Percentiles rank a stretch among this genome's conserved stretches.
Conservation (phyloP, 1,140 invertebrate genomes). For the Dysdera silvatica region DNA sequence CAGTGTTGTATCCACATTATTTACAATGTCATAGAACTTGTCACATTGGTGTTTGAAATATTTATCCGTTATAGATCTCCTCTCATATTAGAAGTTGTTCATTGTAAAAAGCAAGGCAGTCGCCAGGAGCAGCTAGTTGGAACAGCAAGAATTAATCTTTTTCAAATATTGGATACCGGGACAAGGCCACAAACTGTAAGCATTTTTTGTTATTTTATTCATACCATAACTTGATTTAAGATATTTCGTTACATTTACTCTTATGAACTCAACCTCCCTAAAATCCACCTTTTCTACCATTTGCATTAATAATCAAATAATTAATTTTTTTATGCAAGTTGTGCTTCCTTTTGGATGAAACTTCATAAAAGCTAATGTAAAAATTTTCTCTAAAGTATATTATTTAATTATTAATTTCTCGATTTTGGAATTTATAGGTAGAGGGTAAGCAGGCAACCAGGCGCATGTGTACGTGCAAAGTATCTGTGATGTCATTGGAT, state of each 20-base stretch:
- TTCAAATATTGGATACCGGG: slow-evolving; percentile 22
- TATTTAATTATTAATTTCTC: no score
- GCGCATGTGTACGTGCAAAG: slow-evolving; percentile 20
- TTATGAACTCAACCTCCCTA: no score
- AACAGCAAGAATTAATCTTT: slow-evolving; percentile 30
- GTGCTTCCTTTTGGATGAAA: no score
- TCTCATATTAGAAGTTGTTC: slow-evolving; percentile 24
- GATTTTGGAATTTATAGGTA: slow-evolving; percentile 5
- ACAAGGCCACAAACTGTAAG: slow-evolving; percentile 2
- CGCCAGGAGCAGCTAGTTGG: slow-evolving; percentile 23
- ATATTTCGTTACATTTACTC: no score
- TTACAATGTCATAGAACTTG: no score
- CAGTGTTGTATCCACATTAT: no score
- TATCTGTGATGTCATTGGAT: slow-evolving; percentile 20
- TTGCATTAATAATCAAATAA: no score
- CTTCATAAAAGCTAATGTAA: no score
- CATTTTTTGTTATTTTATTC: background rate
- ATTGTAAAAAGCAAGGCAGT: slow-evolving; percentile 17
- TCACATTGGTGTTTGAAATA: background rate
- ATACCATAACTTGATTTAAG: no score
- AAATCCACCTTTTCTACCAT: no score
- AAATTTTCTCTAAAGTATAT: no score
- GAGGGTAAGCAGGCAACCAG: slow-evolving; percentile 19
- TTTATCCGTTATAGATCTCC: slow-evolving; percentile 10
- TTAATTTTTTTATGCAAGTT: no score